phyloP scores from a whole-genome alignment of 2,113 vertebrate species.

The Periophthalmus modestus region DNA sequence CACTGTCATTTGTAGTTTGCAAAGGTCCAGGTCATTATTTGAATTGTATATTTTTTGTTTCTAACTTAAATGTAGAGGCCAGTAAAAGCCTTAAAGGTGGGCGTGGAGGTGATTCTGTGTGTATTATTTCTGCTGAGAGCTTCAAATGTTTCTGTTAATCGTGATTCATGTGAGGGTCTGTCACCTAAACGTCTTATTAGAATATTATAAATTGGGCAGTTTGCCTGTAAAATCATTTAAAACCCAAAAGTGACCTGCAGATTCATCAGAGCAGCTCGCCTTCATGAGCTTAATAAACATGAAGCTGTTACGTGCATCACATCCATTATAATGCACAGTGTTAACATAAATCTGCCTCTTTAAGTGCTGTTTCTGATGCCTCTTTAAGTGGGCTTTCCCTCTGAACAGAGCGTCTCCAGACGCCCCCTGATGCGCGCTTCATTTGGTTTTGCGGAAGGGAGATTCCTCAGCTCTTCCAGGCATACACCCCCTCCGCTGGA shows the following conservation, averaged over 20 bases:
- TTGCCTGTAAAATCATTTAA: background rate
- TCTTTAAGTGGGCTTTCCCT: conserved; percentile 62
- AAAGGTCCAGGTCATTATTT: no score
- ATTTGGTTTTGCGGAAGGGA: conserved; percentile 72
- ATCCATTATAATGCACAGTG: no score
- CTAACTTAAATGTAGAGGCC: no score
- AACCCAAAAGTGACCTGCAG: conserved; percentile 1
- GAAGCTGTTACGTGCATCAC: background rate
- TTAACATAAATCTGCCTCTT: no score
- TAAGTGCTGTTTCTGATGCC: no score
- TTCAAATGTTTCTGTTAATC: background rate
- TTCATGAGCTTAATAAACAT: background rate
- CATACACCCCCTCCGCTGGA: conserved; percentile 49
- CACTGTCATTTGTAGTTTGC: no score
- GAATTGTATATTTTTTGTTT: no score
- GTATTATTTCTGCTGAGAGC: background rate
- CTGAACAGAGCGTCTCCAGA: conserved; percentile 38
- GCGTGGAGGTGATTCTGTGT: background rate
- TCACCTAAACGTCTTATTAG: background rate
- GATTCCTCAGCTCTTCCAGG: conserved; percentile 74
- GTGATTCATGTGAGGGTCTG: background rate
- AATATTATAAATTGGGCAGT: background rate
- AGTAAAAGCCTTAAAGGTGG: background rate
- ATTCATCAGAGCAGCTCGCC: background rate
- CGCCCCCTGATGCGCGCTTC: conserved; percentile 55